Evolutionary conservation across 2,888 invertebrate species (phyloP).

Genomic region (Tachina fera): DNA sequence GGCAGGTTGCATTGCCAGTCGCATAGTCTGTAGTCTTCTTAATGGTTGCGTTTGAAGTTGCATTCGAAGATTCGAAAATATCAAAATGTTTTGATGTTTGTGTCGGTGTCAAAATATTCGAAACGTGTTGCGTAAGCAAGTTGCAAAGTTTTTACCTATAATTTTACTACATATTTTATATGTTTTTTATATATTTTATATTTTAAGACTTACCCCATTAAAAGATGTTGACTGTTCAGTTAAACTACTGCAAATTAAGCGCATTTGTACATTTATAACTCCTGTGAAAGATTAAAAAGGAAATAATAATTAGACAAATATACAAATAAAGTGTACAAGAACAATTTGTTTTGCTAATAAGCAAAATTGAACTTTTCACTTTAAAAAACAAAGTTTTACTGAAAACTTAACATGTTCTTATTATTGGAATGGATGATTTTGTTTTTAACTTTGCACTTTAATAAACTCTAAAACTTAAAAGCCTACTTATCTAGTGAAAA

Average conservation of each 20-base stretch:
- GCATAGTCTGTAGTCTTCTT: too few relatives aligned
- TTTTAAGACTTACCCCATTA: slow-evolving; percentile 78
- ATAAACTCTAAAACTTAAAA: slow-evolving; percentile 6
- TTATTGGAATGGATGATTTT: slow-evolving; percentile 9
- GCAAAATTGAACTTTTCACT: slow-evolving; percentile 17
- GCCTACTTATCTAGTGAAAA: slow-evolving; percentile 3
- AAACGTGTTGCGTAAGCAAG: too few relatives aligned
- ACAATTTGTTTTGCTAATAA: slow-evolving; percentile 33
- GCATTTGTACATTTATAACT: slow-evolving; percentile 79
- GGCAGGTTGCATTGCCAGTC: too few relatives aligned
- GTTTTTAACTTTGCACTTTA: slow-evolving; percentile 31
- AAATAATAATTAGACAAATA: background rate
- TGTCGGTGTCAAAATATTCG: too few relatives aligned
- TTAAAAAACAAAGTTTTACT: slow-evolving; percentile 12
- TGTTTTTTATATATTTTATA: too few relatives aligned
- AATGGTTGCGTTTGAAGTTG: too few relatives aligned
- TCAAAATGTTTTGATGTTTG: too few relatives aligned
- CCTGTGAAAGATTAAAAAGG: slow-evolving; percentile 73
- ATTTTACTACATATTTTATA: too few relatives aligned
- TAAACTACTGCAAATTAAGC: slow-evolving; percentile 78
- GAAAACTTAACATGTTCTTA: background rate
- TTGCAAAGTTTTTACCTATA: too few relatives aligned
- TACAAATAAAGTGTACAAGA: background rate
- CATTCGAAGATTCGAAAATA: too few relatives aligned
- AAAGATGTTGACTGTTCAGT: slow-evolving; percentile 74